A percentile compares a stretch with the other conserved stretches of the same genome.
Conservation (phyloP, 1,140 invertebrate genomes). For the Oryctes rhinoceros region DNA sequence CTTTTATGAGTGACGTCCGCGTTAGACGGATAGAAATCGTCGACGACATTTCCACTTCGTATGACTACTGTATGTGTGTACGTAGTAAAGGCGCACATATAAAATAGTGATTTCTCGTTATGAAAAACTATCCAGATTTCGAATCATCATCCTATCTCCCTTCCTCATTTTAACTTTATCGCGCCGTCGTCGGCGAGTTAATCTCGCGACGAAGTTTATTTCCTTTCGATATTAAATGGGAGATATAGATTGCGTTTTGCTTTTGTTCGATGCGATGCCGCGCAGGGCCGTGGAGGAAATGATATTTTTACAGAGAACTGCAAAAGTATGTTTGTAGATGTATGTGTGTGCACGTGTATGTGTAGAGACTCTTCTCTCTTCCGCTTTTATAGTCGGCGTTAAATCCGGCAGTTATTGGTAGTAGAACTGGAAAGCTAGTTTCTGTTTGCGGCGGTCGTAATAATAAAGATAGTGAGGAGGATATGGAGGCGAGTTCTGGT, state of each 20-base stretch:
- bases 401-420: conserved; percentile 29
- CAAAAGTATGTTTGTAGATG: neutral
- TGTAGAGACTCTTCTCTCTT: neutral
- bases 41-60: conserved; percentile 11
- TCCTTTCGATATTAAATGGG: conserved; percentile 30
- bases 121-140: neutral
- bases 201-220: conserved; percentile 22
- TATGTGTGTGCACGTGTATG: neutral
- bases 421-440: conserved; percentile 34
- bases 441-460: conserved; percentile 9
- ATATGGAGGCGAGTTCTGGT: conserved; percentile 4
- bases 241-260: conserved; percentile 34
- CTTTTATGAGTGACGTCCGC: neutral
- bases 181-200: neutral
- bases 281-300: neutral
- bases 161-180: neutral
- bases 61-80: neutral
- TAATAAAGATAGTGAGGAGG: conserved; percentile 32
- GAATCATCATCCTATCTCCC: conserved; percentile 9
- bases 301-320: neutral
- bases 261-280: neutral
- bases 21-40: conserved; percentile 17
- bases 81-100: neutral
- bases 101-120: neutral
- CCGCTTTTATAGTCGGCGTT: conserved; percentile 26